Base-by-base conservation (phyloP, 2,888 invertebrate genomes). In the Hyposoter didymator region DNA sequence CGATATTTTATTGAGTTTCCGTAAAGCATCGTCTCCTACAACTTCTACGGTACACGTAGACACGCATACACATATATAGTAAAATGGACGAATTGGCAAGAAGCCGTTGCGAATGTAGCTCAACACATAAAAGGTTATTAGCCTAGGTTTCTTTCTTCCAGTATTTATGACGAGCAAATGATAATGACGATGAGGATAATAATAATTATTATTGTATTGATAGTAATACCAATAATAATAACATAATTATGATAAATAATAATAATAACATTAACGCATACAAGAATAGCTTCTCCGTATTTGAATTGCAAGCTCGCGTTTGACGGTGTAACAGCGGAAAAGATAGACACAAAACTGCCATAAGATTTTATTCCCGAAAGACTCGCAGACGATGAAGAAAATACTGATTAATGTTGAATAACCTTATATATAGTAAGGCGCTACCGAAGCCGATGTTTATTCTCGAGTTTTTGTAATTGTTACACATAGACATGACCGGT, bases 121-220 rank as follows among this genome's bases (percentile, higher is more conserved):
- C 66, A 74, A 82, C 73, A 35, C 59, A 12, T 32, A 49, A 59
- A 55, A 59, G 74, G 64, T 81, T 83, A 84, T 45, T 88, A 88
- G 87, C 88, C 89, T 89, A 88, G 87, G 88, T 90, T 91, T 91
- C 88, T 91, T 90, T 92, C 92, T 92, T 92, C 92, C 92, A 92
- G 87, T 92, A 92, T 92, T 92, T 92, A 91, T 91, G 91, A 88
- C 84, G 89, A 89, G 86, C 59, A 59, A 28, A 28, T 59, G 59
- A 59, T 59, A 5, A 59, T 28, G 59, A 59, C 28, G 28, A 59
- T 5, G 59, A 59, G 12, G 12, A 59, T 59, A 1, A 59, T 86
- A 84, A 84, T 82, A 59, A 78, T 28, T 28, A 74, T 35, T 19
- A 74, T 66, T 69, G 73, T 35, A n/a, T 35, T 17, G 49, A 39